A percentile compares a stretch with the other conserved stretches of the same genome.
These are phyloP conservation scores for Lathronympha strigana DNA, from an alignment of 2,888 invertebrate species.

Conservation along the genomic window DNA sequence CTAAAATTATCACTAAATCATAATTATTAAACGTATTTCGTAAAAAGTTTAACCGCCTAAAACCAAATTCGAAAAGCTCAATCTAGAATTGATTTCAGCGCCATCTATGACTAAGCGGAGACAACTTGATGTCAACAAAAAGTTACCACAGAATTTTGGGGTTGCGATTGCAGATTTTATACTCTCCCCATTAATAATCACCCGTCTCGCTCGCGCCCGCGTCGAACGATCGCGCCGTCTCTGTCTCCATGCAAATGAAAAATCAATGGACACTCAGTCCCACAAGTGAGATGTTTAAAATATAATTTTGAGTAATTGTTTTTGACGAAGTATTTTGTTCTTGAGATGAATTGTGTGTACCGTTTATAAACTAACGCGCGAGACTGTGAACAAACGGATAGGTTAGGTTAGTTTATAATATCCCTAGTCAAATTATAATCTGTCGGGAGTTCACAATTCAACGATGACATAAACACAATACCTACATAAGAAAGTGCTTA, in stretches of 20 bases:
- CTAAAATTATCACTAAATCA: no score
- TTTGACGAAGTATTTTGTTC: background rate
- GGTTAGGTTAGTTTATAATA: no score
- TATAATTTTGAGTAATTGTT: constrained; percentile 25
- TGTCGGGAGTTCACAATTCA: no score
- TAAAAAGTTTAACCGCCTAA: background rate
- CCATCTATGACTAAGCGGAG: constrained; percentile 17
- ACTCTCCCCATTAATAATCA: constrained; percentile 42
- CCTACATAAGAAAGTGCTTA: no score
- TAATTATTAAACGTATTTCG: background rate
- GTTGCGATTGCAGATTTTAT: constrained; percentile 43
- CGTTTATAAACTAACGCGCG: no score
- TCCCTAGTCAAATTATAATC: no score
- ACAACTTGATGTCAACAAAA: constrained; percentile 38
- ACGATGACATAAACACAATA: no score
- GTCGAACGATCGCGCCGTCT: constrained; percentile 38
- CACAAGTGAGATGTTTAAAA: constrained; percentile 41
- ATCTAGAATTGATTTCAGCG: constrained; percentile 19
- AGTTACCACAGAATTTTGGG: constrained; percentile 38
- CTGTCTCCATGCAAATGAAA: constrained; percentile 50
- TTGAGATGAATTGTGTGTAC: background rate
- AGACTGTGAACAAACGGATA: no score
- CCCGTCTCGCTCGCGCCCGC: constrained; percentile 42
- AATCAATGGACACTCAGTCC: constrained; percentile 48
- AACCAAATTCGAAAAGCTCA: background rate